Conservation (phyloP, 1,140 invertebrate species). For the Megathymus violae region DNA sequence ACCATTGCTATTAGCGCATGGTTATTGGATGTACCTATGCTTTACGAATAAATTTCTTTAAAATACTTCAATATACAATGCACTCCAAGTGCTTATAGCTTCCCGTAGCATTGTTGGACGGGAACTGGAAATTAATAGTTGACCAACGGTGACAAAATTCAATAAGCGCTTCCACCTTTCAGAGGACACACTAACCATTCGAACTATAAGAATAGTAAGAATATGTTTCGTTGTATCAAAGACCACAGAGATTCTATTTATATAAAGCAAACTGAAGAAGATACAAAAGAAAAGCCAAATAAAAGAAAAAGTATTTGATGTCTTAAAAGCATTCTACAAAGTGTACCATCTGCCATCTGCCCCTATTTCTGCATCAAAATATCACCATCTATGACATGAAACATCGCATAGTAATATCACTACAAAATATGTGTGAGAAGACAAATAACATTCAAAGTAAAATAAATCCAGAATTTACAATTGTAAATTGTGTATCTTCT, state of each 20-base stretch:
- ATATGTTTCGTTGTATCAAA: slow-evolving; percentile 1
- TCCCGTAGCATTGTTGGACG: no score
- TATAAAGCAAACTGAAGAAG: not conserved
- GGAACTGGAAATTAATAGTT: no score
- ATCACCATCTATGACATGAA: slow-evolving; percentile 5
- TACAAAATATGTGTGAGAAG: not conserved
- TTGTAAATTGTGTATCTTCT: no score
- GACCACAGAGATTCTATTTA: slow-evolving; percentile 23
- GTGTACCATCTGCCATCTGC: slow-evolving; percentile 6
- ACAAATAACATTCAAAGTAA: not conserved
- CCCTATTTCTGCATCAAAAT: slow-evolving; percentile 4
- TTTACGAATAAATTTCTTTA: no score
- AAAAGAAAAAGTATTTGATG: slow-evolving; percentile 24
- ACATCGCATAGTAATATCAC: not conserved
- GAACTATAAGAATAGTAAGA: no score
- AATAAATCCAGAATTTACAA: no score
- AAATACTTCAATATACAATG: no score
- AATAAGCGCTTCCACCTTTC: no score
- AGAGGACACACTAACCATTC: no score
- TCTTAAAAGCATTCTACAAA: slow-evolving; percentile 17
- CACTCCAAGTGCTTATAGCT: no score
- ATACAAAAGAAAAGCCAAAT: slow-evolving; percentile 15
- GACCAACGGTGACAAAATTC: no score
- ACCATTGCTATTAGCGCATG: not conserved
- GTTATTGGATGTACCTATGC: no score